Conservation (phyloP, 64 coral and sea anemone genomes). For the Actinia equina region DNA sequence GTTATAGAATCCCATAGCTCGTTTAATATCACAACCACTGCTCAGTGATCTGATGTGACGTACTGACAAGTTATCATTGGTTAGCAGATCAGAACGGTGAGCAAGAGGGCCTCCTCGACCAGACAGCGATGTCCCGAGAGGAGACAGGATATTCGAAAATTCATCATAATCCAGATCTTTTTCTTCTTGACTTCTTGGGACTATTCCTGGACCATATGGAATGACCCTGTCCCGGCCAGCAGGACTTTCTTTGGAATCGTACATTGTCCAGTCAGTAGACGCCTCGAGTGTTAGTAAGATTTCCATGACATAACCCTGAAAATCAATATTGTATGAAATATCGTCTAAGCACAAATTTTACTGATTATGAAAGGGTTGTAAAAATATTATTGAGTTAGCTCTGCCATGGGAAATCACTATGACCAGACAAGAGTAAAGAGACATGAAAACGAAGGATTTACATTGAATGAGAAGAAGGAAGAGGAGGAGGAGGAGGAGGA, state of each 20-base stretch:
- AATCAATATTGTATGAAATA: neutral
- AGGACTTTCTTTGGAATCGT: conserved; percentile 42
- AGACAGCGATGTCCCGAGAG: conserved; percentile 35
- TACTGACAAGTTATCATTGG: conserved; percentile 14
- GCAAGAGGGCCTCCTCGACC: conserved; percentile 32
- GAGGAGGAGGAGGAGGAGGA: no score
- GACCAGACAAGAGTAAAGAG: neutral
- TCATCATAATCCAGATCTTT: conserved; percentile 48
- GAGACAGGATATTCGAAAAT: conserved; percentile 44
- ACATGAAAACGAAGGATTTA: no score
- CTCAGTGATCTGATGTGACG: conserved; percentile 73
- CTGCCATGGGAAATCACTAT: neutral
- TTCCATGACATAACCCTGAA: conserved; percentile 97
- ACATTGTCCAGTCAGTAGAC: conserved; percentile 75
- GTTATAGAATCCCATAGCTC: conserved; percentile 56
- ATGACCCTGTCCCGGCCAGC: conserved; percentile 5
- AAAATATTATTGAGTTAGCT: no score
- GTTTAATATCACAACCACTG: conserved; percentile 74
- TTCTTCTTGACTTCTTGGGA: conserved; percentile 15
- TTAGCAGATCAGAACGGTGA: neutral
- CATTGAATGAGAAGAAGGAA: no score
- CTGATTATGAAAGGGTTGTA: no score
- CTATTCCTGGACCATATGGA: neutral
- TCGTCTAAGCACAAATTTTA: no score
- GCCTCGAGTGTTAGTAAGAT: conserved; percentile 87